Base-by-base conservation (phyloP, 2,888 invertebrate genomes). In the Cephus pulcher region DNA sequence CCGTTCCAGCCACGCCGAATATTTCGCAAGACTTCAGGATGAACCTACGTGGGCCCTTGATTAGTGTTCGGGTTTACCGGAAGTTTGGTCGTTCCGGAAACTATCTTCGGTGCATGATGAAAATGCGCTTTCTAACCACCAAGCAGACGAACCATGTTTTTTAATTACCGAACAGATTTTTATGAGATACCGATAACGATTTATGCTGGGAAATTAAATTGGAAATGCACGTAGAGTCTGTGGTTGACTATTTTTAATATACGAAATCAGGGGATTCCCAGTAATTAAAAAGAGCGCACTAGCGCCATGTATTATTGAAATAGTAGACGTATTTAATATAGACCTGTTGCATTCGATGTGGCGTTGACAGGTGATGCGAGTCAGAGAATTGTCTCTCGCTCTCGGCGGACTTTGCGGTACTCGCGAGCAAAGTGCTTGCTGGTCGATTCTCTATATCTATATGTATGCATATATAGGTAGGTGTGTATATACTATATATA, bases 341-440 rank as follows among this genome's bases (percentile, higher is more conserved):
- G 87, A 88, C 85, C 84, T 86, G 85, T 80, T 83, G 81, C 82
- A 81, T 81, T 83, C 84, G 84, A 87, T 85, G 82, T 82, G 82
- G 83, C 84, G 84, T 84, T 89, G 89, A 89, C 89, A 88, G 88
- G 85, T 89, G 89, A 89, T 89, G 86, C 85, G 56, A 84, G 85
- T 86, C 85, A 86, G 86, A 85, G 89, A 88, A 86, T 89, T 86
- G 86, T 81, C 81, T 81, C 82, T 78, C 80, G 82, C 83, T 80
- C 80, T 79, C 83, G 81, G 71, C 76, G 80, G 79, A 80, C 81
- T 83, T 84, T 80, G 79, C 82, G 79, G 81, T 83, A 84, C 81
- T 80, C 82, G 82, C 34, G 84, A 84, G 83, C 83, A 83, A 86
- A 86, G 85, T 83, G 84, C 71, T 75, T 37, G 30, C 69, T 69